Evolutionary conservation across 2,888 invertebrate species (phyloP).

Genomic region (Hanleya hanleyi): DNA sequence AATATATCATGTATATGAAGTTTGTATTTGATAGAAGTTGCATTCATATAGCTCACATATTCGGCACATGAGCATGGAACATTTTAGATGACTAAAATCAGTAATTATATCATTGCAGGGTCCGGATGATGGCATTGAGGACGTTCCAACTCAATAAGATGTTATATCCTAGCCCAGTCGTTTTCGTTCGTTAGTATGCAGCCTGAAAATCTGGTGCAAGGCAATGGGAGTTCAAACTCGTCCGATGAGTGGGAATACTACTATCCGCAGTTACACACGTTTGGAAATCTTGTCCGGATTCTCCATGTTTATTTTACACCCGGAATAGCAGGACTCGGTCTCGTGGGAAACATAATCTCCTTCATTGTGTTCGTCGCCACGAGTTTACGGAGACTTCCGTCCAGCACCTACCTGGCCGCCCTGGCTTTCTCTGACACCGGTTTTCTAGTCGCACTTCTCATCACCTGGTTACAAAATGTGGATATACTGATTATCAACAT

Average conservation of each 20-base stretch:
- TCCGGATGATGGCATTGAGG: no score
- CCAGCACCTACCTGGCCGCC: conserved; percentile 85
- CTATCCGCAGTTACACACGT: neutral
- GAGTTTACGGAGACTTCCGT: conserved; percentile 83
- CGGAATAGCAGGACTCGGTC: conserved; percentile 81
- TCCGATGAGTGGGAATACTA: neutral
- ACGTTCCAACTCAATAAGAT: no score
- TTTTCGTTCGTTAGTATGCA: no score
- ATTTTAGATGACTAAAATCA: no score
- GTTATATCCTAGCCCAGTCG: no score
- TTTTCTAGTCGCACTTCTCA: conserved; percentile 81
- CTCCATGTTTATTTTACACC: conserved; percentile 82
- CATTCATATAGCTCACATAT: no score
- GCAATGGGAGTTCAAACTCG: neutral
- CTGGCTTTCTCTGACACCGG: conserved; percentile 85
- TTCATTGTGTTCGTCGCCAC: conserved; percentile 83
- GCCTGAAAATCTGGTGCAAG: neutral
- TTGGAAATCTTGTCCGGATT: conserved; percentile 44
- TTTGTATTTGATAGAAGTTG: no score
- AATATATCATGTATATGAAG: no score
- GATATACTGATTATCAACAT: conserved; percentile 43
- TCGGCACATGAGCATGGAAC: no score
- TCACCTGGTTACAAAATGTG: conserved; percentile 52
- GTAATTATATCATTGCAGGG: no score
- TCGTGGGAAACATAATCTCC: conserved; percentile 83